Conservation (phyloP, 2,888 invertebrate species). For the Erebia palarica region DNA sequence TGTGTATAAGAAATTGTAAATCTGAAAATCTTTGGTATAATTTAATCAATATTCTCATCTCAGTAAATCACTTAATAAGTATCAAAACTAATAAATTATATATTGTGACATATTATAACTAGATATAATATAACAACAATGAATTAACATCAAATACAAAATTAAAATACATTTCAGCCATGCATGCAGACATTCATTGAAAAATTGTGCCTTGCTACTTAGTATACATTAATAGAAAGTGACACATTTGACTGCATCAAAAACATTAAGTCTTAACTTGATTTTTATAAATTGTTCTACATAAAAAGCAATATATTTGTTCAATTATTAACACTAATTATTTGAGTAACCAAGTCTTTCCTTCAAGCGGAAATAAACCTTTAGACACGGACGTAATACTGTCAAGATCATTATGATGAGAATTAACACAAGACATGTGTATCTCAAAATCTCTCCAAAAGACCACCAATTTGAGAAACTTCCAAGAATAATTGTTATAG, state of each 20-base stretch:
- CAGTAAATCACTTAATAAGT: background rate
- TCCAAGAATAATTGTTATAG: constrained; percentile 67
- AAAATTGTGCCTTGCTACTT: constrained; percentile 4
- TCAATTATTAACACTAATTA: constrained; percentile 48
- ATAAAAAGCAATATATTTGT: background rate
- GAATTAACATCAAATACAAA: background rate
- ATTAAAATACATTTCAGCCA: background rate
- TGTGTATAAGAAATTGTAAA: background rate
- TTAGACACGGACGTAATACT: constrained; percentile 68
- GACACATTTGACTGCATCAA: background rate
- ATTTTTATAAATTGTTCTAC: background rate
- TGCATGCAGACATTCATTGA: background rate
- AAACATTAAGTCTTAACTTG: background rate
- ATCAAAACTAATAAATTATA: background rate
- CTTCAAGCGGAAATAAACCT: constrained; percentile 73
- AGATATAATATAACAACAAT: background rate
- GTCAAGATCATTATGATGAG: constrained; percentile 67
- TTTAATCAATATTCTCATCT: background rate
- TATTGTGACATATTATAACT: background rate
- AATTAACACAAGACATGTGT: constrained; percentile 60
- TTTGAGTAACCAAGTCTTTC: constrained; percentile 67
- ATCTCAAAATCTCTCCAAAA: constrained; percentile 66
- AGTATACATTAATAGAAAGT: background rate
- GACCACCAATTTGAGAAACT: constrained; percentile 70
- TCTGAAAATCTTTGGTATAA: background rate